These are phyloP conservation scores for Heloderma charlesbogerti DNA, from an alignment of 2,113 vertebrate species.

Conservation along the genomic window DNA sequence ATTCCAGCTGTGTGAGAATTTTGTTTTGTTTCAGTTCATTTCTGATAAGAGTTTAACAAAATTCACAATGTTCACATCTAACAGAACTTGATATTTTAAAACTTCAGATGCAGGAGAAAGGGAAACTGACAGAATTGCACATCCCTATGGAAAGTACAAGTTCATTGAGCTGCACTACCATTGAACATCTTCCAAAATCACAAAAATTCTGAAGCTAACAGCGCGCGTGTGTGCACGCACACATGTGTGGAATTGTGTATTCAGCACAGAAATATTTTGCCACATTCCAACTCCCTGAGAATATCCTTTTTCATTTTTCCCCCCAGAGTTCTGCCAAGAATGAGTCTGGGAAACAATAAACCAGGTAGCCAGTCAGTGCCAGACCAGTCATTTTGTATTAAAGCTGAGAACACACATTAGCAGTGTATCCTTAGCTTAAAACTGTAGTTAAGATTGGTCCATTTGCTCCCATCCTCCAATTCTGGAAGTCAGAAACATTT, in stretches of 20 bases:
- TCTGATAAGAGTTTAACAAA: too few species aligned
- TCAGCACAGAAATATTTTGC: not conserved
- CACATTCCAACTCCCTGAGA: not conserved
- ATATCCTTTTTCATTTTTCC: not conserved
- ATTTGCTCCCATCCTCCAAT: not conserved
- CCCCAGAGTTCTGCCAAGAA: not conserved
- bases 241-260: not conserved
- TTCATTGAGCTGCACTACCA: too few species aligned
- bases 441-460: slow-evolving; percentile 36
- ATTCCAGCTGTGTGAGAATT: too few species aligned
- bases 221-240: too few species aligned
- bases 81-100: too few species aligned
- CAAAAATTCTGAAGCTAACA: not conserved
- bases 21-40: too few species aligned
- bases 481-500: slow-evolving; percentile 36
- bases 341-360: not conserved
- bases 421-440: slow-evolving; percentile 3
- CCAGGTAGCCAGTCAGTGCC: slow-evolving; percentile 4
- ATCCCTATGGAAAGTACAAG: too few species aligned
- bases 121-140: too few species aligned
- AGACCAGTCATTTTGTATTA: not conserved
- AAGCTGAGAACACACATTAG: slow-evolving; percentile 26
- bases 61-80: too few species aligned
- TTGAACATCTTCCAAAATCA: not conserved
- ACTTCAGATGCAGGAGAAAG: too few species aligned